Evolutionary conservation across 2,797 vertebrate genomes (phyloP), one percentile per base, ranked within the genome.

Genomic region (Balearica regulorum): DNA sequence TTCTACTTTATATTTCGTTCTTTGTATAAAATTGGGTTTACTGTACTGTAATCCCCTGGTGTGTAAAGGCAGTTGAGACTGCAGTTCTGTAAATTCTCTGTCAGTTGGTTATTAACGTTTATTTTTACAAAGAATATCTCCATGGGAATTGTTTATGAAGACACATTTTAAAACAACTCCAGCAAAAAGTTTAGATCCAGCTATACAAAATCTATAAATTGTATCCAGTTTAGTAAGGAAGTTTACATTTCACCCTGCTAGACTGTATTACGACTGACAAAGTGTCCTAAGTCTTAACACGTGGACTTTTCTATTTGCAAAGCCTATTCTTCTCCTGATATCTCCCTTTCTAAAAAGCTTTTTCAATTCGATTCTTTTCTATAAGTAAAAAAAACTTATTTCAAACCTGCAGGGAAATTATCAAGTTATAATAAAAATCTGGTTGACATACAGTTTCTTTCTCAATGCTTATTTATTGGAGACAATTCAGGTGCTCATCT

Each of bases 111-210:
- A 93, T 90, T 94, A 93, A 96, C 1, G 2, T 96, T 94, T 94
- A 95, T 94, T 96, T 96, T 97, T 57, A 81, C 70, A 90, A 81
- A 89, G 62, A 94, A 17, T 94, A 94, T 90, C 83, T 93, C 72
- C 88, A 90, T 55, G 87, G 69, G 62, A 96, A 94, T 73, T 94
- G 94, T 93, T 96, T 95, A 95, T 90, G 83, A 96, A 94, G 91
- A 94, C 85, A 96, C 87, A 72, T 91, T 93, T 92, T 94, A 92
- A 97, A 97, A 96, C 72, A 92, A 69, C 44, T 83, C 65, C 43
- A 72, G 54, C 51, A 90, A 96, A 58, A 95, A 75, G 95, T 95
- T 90, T 90, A 96, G 86, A 78, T 75, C 35, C 28, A 81, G 78
- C 31, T 55, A 81, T 19, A 88, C 54, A 73, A 80, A 95, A 96